Evolutionary conservation across 2,113 vertebrate species (phyloP), one percentile per base, ranked within the genome.

Genomic region (Alces alces): DNA sequence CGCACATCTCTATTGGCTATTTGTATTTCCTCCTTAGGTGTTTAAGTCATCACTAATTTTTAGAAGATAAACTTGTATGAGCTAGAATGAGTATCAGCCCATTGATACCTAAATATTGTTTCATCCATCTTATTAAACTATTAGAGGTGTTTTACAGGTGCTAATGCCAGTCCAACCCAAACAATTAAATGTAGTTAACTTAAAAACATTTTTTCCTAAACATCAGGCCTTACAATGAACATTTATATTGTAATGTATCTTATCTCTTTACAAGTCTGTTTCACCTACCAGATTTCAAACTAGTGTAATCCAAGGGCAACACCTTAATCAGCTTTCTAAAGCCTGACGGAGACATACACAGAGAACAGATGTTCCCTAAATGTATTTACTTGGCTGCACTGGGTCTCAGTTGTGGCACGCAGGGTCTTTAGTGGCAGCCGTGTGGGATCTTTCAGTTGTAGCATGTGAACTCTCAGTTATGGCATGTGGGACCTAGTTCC

Each of bases 221-320:
- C 52, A 64, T 58, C 36, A 91, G 47, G 0, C 2, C 9, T 83
- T 86, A 58, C 1, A 86, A 28, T 86, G 83, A 85, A 92, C 6
- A 86, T 73, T 95, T 92, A 21, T 88, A 12, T 66, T 79, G 30
- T 54, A 78, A 86, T 89, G 30, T n/a, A 54, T 45, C 93, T 92
- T 86, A 79, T 61, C 43, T 86, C 45, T 87, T 95, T 95, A 78
- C 14, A 96, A 47, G 17, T 78, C 60, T 84, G 7, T 55, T 94
- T 94, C 16, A 33, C 11, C 93, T 23, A 47, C 21, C 39, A 93
- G n/a, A 70, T 86, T 92, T 89, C 89, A 92, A 95, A 52, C 27
- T 88, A 4, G 17, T 73, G 13, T 7, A 85, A 28, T 86, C 25
- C 1, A 61, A 89, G 36, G 21, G 73, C 36, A 82, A 52, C 17